phyloP scores from a whole-genome alignment of 2,888 invertebrate species.

The Orthosia cruda region DNA sequence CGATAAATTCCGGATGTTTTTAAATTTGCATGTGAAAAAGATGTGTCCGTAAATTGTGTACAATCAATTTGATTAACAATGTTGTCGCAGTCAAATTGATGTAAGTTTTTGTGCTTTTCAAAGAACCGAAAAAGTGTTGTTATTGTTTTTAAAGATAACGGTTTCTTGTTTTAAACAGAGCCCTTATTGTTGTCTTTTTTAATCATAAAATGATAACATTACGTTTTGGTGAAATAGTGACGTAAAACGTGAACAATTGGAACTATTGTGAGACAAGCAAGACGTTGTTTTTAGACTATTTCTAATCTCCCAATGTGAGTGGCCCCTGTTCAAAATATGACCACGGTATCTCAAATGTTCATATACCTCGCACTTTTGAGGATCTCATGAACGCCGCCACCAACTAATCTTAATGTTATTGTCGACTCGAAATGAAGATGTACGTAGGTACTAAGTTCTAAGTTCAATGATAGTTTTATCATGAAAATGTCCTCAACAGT shows the following conservation, averaged over 20 bases:
- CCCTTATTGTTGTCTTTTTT: constrained; percentile 34
- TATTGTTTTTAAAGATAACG: constrained; percentile 30
- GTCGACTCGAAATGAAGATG: no score
- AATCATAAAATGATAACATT: constrained; percentile 37
- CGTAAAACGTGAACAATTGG: constrained; percentile 22
- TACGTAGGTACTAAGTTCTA: no score
- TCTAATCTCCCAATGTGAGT: not conserved
- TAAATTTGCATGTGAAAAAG: constrained; percentile 54
- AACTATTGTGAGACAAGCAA: constrained; percentile 21
- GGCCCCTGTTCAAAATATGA: no score
- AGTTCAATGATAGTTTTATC: no score
- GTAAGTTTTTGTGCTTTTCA: constrained; percentile 5
- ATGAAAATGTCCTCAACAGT: no score
- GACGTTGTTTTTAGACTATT: constrained; percentile 9
- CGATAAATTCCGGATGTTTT: constrained; percentile 43
- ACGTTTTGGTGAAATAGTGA: not conserved
- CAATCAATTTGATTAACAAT: not conserved
- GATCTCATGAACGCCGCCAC: no score
- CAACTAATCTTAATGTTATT: no score
- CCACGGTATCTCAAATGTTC: no score
- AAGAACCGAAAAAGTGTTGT: constrained; percentile 7
- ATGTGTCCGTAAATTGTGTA: constrained; percentile 2
- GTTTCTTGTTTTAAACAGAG: constrained; percentile 18
- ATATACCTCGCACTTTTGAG: no score
- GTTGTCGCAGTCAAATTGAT: not conserved